phyloP scores from a whole-genome alignment of 2,797 vertebrate species.

The Garrulus glandarius region DNA sequence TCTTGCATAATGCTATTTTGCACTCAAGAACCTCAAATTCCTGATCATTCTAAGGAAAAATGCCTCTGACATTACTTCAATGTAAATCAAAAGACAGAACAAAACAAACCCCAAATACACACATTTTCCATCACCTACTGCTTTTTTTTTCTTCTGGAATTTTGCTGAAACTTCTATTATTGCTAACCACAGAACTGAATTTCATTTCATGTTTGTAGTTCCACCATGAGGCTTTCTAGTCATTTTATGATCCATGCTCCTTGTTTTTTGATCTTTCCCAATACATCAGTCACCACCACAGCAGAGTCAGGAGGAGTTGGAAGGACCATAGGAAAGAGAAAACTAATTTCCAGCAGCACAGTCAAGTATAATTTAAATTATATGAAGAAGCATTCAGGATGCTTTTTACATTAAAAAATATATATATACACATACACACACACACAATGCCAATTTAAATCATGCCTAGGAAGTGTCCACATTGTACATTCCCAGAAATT shows the following conservation, averaged over 20 bases:
- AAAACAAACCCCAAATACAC: not conserved
- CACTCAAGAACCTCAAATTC: not conserved
- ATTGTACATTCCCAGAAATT: constrained; percentile 7
- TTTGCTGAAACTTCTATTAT: not conserved
- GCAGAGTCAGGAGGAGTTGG: not conserved
- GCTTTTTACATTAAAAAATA: not conserved
- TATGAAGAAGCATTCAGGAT: not conserved
- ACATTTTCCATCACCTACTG: not conserved
- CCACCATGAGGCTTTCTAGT: not conserved
- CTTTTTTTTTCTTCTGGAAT: not conserved
- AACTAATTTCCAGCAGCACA: not conserved
- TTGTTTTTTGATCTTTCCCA: not conserved
- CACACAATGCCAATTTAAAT: not conserved
- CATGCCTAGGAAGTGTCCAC: not conserved
- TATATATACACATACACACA: not conserved
- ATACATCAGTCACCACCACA: not conserved
- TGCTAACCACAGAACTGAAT: not conserved
- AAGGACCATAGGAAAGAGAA: not conserved
- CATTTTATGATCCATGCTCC: not conserved
- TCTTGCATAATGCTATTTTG: not conserved
- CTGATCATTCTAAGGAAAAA: not conserved
- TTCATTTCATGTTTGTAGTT: not conserved
- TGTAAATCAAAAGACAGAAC: not conserved
- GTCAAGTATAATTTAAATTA: not conserved
- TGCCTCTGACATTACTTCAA: not conserved